A percentile compares a stretch with the other conserved stretches of the same genome.
phyloP scores from a whole-genome alignment of 1,140 invertebrate genomes.

The Acyrthosiphon pisum region DNA sequence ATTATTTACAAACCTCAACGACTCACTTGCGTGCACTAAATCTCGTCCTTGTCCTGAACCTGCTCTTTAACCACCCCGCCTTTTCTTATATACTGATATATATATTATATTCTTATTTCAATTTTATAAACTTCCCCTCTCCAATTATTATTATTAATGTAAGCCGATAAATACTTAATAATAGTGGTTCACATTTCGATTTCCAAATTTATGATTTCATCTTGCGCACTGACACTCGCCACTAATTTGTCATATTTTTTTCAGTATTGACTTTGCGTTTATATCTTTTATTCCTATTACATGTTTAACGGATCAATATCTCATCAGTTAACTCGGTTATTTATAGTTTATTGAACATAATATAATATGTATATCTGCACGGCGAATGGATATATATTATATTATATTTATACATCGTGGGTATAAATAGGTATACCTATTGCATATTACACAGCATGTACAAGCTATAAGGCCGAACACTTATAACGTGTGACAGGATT shows the following conservation, averaged over 20 bases:
- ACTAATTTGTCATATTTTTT: background rate
- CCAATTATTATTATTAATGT: constrained; percentile 6
- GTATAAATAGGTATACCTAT: too few relatives aligned
- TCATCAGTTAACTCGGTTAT: too few relatives aligned
- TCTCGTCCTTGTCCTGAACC: background rate
- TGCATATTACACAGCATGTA: too few relatives aligned
- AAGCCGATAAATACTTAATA: background rate
- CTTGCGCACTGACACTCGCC: background rate
- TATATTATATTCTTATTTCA: background rate
- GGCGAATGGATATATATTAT: too few relatives aligned
- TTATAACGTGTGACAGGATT: background rate
- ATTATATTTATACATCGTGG: too few relatives aligned
- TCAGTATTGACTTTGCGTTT: background rate
- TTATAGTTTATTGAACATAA: too few relatives aligned
- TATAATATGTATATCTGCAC: too few relatives aligned
- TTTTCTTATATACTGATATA: background rate
- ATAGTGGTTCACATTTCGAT: background rate
- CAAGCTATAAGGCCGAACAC: too few relatives aligned
- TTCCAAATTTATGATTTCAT: background rate
- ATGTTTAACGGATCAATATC: too few relatives aligned
- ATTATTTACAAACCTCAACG: background rate
- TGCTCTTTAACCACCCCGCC: background rate
- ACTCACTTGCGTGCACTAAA: background rate
- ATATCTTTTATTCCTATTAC: too few relatives aligned
- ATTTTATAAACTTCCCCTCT: background rate